Evolutionary conservation across 2,113 vertebrate species (phyloP).

Genomic region (Electrona antarctica): DNA sequence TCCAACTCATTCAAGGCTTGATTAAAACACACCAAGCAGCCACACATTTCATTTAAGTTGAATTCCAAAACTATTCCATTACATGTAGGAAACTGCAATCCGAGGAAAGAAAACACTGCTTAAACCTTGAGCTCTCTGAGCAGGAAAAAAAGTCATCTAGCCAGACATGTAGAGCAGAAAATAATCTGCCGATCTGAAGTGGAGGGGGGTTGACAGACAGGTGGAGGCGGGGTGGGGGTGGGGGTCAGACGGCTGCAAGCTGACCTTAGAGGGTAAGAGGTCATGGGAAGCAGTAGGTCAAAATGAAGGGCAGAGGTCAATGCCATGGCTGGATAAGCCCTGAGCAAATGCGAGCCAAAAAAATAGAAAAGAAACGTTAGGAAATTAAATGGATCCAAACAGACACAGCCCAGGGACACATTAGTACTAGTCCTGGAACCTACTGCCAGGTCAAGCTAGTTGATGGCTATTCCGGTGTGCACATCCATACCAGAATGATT

Average conservation of each 20-base stretch:
- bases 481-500: too few species aligned
- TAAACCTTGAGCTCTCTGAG: background rate
- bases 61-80: background rate
- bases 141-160: constrained; percentile 26
- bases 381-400: too few species aligned
- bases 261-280: constrained; percentile 63
- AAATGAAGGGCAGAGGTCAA: constrained; percentile 65
- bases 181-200: constrained; percentile 52
- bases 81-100: background rate
- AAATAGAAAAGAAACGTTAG: too few species aligned
- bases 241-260: constrained; percentile 57
- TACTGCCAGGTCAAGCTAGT: too few species aligned
- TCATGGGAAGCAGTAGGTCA: constrained; percentile 68
- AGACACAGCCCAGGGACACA: too few species aligned
- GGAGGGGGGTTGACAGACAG: constrained; percentile 44
- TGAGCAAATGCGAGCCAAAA: background rate
- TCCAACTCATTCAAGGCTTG: background rate
- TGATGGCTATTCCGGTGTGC: too few species aligned
- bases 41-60: background rate
- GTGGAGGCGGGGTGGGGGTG: constrained; percentile 36
- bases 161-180: constrained; percentile 18
- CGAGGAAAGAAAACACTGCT: background rate
- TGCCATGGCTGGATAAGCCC: constrained; percentile 59
- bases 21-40: background rate
- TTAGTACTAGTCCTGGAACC: too few species aligned